phyloP scores from a whole-genome alignment of 2,113 vertebrate genomes.

The Microcebus murinus region DNA sequence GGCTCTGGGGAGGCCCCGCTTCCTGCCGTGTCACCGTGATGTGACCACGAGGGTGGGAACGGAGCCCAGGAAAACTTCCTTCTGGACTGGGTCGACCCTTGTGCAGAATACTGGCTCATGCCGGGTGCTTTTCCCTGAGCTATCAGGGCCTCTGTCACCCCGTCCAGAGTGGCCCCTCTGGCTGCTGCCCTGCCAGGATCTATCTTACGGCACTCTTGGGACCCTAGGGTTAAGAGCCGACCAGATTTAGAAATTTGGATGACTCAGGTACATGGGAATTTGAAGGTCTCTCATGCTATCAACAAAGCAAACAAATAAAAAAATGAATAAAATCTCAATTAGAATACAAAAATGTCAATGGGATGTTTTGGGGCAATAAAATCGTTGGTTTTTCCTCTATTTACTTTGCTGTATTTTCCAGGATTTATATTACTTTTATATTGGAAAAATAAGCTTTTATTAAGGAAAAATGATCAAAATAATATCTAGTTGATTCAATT shows the following conservation, averaged over 20 bases:
- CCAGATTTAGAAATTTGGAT: slow-evolving; percentile 69
- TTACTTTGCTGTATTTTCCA: slow-evolving; percentile 23
- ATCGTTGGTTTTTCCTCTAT: slow-evolving; percentile 11
- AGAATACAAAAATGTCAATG: slow-evolving; percentile 36
- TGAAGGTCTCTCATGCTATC: slow-evolving; percentile 67
- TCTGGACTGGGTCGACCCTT: slow-evolving; percentile 63
- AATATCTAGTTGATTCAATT: neutral
- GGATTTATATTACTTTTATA: neutral
- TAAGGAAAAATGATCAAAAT: slow-evolving; percentile 8
- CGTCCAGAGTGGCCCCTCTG: slow-evolving; percentile 13
- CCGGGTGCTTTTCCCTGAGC: slow-evolving; percentile 56
- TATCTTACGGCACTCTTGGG: slow-evolving; percentile 59
- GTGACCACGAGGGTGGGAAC: slow-evolving; percentile 75
- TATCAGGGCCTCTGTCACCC: slow-evolving; percentile 58
- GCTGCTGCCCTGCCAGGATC: neutral
- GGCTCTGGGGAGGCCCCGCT: slow-evolving; percentile 71
- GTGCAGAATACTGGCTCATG: slow-evolving; percentile 57
- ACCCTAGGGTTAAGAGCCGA: neutral
- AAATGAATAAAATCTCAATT: slow-evolving; percentile 46
- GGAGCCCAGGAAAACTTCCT: slow-evolving; percentile 75
- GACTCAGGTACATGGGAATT: slow-evolving; percentile 74
- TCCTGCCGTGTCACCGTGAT: slow-evolving; percentile 71
- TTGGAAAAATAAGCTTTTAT: neutral
- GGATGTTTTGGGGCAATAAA: neutral
- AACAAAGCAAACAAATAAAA: slow-evolving; percentile 61